phyloP scores from a whole-genome alignment of 2,888 invertebrate species.

The Desoria tigrina region DNA sequence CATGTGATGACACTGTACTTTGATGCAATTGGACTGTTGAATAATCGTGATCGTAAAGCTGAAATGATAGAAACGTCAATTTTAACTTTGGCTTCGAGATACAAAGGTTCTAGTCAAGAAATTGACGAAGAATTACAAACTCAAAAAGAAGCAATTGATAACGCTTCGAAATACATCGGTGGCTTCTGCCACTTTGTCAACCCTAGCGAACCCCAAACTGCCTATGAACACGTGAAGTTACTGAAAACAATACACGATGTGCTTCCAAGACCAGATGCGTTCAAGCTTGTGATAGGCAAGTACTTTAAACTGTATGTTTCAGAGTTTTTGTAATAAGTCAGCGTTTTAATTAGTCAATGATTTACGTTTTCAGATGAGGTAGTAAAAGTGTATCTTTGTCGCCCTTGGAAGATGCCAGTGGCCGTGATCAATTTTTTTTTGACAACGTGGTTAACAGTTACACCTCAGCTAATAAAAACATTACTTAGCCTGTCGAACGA shows the following conservation, averaged over 20 bases:
- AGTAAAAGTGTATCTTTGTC: conserved; percentile 27
- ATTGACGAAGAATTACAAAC: conserved; percentile 11
- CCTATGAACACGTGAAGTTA: conserved; percentile 39
- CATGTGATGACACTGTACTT: conserved; percentile 25
- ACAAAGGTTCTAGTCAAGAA: neutral
- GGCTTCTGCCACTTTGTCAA: conserved; percentile 8
- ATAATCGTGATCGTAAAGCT: conserved; percentile 13
- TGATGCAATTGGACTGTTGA: conserved; percentile 18
- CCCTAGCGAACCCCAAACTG: conserved; percentile 23
- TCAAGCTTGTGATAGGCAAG: conserved; percentile 30
- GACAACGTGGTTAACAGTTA: conserved; percentile 36
- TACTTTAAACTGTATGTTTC: no score
- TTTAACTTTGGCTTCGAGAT: conserved; percentile 3
- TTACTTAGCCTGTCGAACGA: no score
- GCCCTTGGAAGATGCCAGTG: conserved; percentile 38
- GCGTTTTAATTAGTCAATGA: neutral
- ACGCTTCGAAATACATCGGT: conserved; percentile 25
- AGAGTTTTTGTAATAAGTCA: no score
- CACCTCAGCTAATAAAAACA: neutral
- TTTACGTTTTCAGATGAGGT: neutral
- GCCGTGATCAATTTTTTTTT: conserved; percentile 32
- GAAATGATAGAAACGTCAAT: neutral
- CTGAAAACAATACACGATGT: conserved; percentile 38
- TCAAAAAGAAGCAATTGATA: conserved; percentile 14
- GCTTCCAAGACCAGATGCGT: conserved; percentile 15